Conservation (phyloP, 2,113 vertebrate genomes). For the Prolemur simus region DNA sequence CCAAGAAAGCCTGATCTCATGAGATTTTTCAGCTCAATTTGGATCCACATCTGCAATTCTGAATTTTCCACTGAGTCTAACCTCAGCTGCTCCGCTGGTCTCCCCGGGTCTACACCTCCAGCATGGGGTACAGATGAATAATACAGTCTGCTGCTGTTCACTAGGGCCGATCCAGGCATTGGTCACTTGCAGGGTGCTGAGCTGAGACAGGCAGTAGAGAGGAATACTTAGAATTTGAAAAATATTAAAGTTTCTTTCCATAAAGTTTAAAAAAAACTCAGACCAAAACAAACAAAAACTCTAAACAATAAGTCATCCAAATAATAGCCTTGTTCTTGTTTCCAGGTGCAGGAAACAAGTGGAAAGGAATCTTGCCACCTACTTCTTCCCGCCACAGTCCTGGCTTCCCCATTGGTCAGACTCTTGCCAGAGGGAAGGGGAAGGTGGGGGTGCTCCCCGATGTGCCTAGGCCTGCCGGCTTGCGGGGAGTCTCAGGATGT, state of each 20-base stretch:
- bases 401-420: neutral
- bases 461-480: rapidly evolving
- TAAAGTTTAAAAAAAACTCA: neutral
- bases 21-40: constrained; percentile 80
- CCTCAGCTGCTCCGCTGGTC: constrained; percentile 53
- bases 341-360: constrained; percentile 65
- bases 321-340: constrained; percentile 30
- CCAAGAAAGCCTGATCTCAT: constrained; percentile 81
- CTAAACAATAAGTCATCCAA: constrained; percentile 51
- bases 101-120: neutral
- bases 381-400: neutral
- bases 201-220: neutral
- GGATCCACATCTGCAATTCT: constrained; percentile 78
- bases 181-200: neutral
- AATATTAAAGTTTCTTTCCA: constrained; percentile 6
- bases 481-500: neutral
- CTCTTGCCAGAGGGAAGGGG: neutral
- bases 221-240: constrained; percentile 25
- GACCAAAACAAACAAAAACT: constrained; percentile 22
- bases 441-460: neutral
- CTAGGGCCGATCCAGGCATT: neutral
- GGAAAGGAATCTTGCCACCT: constrained; percentile 13
- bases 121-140: neutral
- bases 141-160: neutral
- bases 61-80: constrained; percentile 75